Conservation (phyloP, 2,888 invertebrate genomes). For the Cataglyphis altisquamis region DNA sequence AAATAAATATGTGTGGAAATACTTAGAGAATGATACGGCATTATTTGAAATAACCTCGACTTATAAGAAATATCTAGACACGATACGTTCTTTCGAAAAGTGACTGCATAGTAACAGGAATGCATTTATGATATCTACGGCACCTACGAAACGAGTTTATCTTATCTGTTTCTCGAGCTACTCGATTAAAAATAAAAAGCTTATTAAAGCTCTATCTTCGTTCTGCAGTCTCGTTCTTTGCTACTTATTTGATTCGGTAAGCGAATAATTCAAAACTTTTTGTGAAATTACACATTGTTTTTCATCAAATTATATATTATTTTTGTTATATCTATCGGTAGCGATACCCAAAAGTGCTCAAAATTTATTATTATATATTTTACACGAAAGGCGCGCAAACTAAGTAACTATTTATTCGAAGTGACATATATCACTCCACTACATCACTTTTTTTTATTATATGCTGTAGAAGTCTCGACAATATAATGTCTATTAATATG, state of each 20-base stretch:
- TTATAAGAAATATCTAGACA: constrained; percentile 6
- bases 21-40: constrained; percentile 6
- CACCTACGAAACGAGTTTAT: constrained; percentile 4
- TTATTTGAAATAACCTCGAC: neutral
- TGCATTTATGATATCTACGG: neutral
- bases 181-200: neutral
- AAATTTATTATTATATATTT: neutral
- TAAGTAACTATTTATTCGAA: neutral
- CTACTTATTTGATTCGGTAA: neutral
- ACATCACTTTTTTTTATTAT: neutral
- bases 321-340: neutral
- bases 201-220: neutral
- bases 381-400: neutral
- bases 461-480: neutral
- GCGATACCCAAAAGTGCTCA: neutral
- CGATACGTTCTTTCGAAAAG: neutral
- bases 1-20: too few relatives aligned
- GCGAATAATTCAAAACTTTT: neutral
- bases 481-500: constrained; percentile 2
- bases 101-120: neutral
- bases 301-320: neutral
- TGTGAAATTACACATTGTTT: neutral
- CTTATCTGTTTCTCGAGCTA: constrained; percentile 24
- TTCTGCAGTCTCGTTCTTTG: neutral
- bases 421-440: neutral